Evolutionary conservation across 2,113 vertebrate genomes (phyloP), one percentile per base, ranked within the genome.

Genomic region (Rhinopithecus roxellana): DNA sequence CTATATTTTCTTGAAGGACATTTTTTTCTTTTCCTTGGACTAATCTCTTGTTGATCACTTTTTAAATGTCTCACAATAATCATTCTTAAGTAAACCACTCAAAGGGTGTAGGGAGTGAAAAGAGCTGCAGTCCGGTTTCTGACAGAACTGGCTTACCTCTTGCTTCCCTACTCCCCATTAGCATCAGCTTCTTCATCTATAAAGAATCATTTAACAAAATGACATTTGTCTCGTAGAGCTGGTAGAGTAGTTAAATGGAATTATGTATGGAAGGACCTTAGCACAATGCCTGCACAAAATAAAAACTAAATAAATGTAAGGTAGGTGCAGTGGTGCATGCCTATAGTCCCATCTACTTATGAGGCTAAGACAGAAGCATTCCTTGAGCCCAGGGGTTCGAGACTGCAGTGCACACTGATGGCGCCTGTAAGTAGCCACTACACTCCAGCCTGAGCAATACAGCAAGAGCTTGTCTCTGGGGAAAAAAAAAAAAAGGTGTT

Each of bases 11-110:
- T 38, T 67, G 16, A 93, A 90, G 52, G 52, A 67, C 59, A 52
- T 6, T 8, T 64, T 81, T 86, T 80, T 32, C 57, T 89, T 89
- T 95, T 82, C 30, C 38, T 64, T 72, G 78, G 83, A 55, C 40
- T 82, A 27, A 61, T 83, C 38, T 96, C 45, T 81, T 23, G 35
- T 13, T 86, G 84, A 88, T 96, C 38, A 79, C 75, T 87, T 90
- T 88, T 48, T 30, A 93, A 84, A 93, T 75, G 55, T 86, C 69
- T 87, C 64, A 88, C 20, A 80, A 14, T 25, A 80, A 20, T 61
- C 87, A 43, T 77, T 91, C 75, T 83, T 86, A 75, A 82, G 72
- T 18, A 89, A 82, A 67, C 5, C 3, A 40, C 16, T 77, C n/a
- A 72, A 25, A 22, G 7, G 4, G 0, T 38, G 1, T 67, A 32